Base-by-base conservation (phyloP, 2,888 invertebrate species). In the Nomada goodeniana region DNA sequence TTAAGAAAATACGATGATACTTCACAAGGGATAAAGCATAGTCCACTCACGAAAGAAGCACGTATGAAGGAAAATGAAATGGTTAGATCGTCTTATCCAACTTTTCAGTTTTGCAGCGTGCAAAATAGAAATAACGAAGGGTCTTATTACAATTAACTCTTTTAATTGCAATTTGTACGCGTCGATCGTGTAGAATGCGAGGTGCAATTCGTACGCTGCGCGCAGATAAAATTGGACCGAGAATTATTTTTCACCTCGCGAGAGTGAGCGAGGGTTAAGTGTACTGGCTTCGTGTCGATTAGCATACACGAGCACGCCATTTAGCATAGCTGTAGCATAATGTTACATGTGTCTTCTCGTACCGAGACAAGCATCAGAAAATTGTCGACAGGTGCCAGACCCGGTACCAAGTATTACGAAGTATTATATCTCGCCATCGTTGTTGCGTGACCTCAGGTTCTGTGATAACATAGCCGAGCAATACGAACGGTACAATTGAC, bases 291-390 rank as follows among this genome's bases (percentile, higher is more conserved):
- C 53, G 50, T 61, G 69, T 60, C 77, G 82, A 91, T 91, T 91
- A 90, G 85, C 91, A 91, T 91, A 89, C 82, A 86, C 74, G 86
- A 80, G 82, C 89, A 90, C 89, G 89, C 87, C 76, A 78, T 79
- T 86, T 86, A 59, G 77, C 76, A 77, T 83, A 86, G 77, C 59
- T 29, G 77, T 72, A 60, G 78, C 65, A 69, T 70, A 82, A 80
- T 76, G 83, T 84, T 85, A 86, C 85, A 88, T 84, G 86, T 86
- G 86, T 86, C 85, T 74, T 83, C 76, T 64, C 61, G 65, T 85
- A 75, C 72, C 63, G 80, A 87, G 89, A 89, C 89, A 91, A 90
- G 88, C 86, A 91, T 91, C 90, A 89, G 90, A 87, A 90, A 91
- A 90, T 91, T 88, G 88, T 88, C 87, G 90, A 86, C 90, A 91